Evolutionary conservation across 35 echinoderm and acorn worm genomes (phyloP).

Genomic region (Patiria miniata): DNA sequence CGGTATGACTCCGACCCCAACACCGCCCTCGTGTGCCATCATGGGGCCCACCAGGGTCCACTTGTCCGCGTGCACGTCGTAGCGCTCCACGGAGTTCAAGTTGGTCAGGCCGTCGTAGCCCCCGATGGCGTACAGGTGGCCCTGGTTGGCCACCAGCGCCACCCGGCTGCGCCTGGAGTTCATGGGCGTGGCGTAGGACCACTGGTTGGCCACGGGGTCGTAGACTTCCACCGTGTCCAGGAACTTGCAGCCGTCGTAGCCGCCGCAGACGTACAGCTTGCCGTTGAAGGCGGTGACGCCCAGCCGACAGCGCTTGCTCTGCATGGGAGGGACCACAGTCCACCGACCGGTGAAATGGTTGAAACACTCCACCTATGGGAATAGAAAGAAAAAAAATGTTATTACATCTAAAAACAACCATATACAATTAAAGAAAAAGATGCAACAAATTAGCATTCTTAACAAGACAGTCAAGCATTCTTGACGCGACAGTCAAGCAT

Average conservation of each 20-base stretch:
- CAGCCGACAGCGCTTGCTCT: slow-evolving; percentile 89
- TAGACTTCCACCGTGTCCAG: slow-evolving; percentile 94
- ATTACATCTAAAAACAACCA: neutral
- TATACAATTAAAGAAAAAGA: no score
- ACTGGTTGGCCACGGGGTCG: slow-evolving; percentile 86
- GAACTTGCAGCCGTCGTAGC: slow-evolving; percentile 95
- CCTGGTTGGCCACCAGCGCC: slow-evolving; percentile 88
- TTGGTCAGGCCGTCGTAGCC: slow-evolving; percentile 96
- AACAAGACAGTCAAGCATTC: no score
- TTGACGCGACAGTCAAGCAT: no score
- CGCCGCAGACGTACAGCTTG: slow-evolving; percentile 96
- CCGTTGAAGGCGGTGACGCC: slow-evolving; percentile 93
- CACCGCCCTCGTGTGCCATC: slow-evolving; percentile 93
- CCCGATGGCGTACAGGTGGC: slow-evolving; percentile 87
- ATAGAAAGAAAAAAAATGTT: neutral
- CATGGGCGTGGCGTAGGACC: slow-evolving; percentile 83
- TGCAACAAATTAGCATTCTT: no score
- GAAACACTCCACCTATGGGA: slow-evolving; percentile 88
- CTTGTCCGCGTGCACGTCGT: slow-evolving; percentile 67
- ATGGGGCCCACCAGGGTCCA: slow-evolving; percentile 82
- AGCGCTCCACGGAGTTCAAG: slow-evolving; percentile 91
- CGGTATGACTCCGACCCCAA: slow-evolving; percentile 94
- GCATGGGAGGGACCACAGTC: slow-evolving; percentile 92
- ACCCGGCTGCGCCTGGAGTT: slow-evolving; percentile 86
- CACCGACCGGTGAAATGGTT: slow-evolving; percentile 98